phyloP scores from a whole-genome alignment of 2,113 vertebrate species.

The Elgaria multicarinata region DNA sequence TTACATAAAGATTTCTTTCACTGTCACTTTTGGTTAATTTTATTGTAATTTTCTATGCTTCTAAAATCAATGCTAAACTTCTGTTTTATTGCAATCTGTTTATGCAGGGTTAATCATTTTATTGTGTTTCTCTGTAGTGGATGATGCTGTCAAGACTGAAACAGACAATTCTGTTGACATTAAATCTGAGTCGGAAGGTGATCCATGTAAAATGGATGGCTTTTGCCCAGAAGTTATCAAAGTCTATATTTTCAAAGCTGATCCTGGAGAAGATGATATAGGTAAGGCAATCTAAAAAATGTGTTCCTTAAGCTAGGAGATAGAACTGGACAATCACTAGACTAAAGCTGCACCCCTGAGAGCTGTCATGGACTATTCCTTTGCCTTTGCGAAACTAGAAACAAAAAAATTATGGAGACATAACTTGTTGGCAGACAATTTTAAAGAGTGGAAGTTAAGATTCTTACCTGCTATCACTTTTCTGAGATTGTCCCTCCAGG shows the following conservation, averaged over 20 bases:
- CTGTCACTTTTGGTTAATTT: background rate
- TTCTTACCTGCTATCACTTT: background rate
- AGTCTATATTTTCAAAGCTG: conserved; percentile 99
- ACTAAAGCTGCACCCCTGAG: background rate
- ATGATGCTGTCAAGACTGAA: conserved; percentile 96
- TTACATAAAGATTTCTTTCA: conserved; percentile 48
- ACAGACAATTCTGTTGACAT: conserved; percentile 92
- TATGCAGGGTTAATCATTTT: conserved; percentile 60
- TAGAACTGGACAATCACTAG: background rate
- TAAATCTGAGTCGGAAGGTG: conserved; percentile 87
- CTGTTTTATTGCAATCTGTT: conserved; percentile 46
- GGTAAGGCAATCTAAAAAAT: conserved; percentile 79
- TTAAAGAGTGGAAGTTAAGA: background rate
- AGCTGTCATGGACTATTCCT: background rate
- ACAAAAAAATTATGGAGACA: background rate
- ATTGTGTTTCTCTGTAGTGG: conserved; percentile 84
- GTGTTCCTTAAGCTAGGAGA: background rate
- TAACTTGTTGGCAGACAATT: background rate
- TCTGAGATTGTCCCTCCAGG: background rate
- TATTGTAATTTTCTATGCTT: conserved; percentile 31
- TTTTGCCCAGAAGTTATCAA: conserved; percentile 96
- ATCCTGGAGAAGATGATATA: conserved; percentile 95
- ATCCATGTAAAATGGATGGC: conserved; percentile 94
- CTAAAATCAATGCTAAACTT: conserved; percentile 44
- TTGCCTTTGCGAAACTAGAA: background rate